A percentile compares a stretch with the other conserved stretches of the same genome.
These are phyloP conservation scores for Andinoacara biseriatus DNA, from an alignment of 2,113 vertebrate genomes.

Conservation along the genomic window DNA sequence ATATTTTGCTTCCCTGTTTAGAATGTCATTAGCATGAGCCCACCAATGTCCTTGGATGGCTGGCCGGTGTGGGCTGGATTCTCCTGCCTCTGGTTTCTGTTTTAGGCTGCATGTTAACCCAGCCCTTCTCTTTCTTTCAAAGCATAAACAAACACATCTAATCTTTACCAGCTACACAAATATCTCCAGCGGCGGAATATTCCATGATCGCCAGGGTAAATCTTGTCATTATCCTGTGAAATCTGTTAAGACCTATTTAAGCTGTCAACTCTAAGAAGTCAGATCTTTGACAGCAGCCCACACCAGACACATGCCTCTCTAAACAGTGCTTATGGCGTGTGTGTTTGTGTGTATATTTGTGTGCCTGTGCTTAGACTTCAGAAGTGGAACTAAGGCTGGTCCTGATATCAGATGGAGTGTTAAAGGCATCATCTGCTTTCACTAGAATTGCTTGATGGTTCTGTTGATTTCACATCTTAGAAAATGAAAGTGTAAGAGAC, in stretches of 20 bases:
- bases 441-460: conserved; percentile 10
- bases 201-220: conserved; percentile 48
- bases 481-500: neutral
- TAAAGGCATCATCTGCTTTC: conserved; percentile 45
- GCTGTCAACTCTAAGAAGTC: conserved; percentile 51
- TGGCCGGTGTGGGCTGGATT: conserved; percentile 15
- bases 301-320: conserved; percentile 47
- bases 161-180: conserved; percentile 68
- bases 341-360: neutral
- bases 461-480: conserved; percentile 18
- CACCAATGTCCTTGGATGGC: conserved; percentile 27
- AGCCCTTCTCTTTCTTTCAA: conserved; percentile 36
- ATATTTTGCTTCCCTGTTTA: conserved; percentile 57
- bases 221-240: conserved; percentile 70
- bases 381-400: conserved; percentile 21
- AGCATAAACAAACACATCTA: conserved; percentile 67
- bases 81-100: conserved; percentile 28
- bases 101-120: conserved; percentile 32
- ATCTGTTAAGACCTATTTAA: conserved; percentile 70
- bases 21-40: conserved; percentile 43
- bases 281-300: conserved; percentile 46
- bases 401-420: conserved; percentile 50
- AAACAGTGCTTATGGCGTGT: neutral
- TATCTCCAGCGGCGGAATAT: conserved; percentile 54
- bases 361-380: conserved; percentile 19